Percentiles rank a stretch among this genome's conserved stretches.
These are phyloP conservation scores for Chrysochloris asiatica DNA, from an alignment of 2,113 vertebrate species.

Conservation along the genomic window DNA sequence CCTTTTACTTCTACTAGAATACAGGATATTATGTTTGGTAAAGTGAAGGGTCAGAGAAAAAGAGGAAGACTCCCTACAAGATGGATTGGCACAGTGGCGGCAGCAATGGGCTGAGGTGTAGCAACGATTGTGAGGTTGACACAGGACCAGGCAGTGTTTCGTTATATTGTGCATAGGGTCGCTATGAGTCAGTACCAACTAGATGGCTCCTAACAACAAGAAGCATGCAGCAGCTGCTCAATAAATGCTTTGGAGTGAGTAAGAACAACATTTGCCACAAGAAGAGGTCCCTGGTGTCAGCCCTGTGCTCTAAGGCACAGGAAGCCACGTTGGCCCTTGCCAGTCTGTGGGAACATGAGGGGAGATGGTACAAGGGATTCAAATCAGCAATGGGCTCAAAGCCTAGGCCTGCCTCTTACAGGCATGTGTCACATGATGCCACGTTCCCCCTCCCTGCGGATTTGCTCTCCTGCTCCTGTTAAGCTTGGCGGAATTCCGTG, in stretches of 20 bases:
- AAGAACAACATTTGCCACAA: not conserved
- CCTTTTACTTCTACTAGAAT: not conserved
- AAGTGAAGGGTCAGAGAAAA: too few species aligned
- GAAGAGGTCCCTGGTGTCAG: not conserved
- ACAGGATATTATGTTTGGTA: too few species aligned
- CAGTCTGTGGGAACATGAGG: not conserved
- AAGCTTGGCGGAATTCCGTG: not conserved
- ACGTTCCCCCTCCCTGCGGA: too few species aligned
- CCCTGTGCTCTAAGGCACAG: not conserved
- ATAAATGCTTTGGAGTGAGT: not conserved
- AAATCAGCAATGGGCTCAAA: fast-evolving
- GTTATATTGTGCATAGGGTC: too few species aligned
- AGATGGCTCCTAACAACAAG: too few species aligned
- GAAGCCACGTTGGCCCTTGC: not conserved
- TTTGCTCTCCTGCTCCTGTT: not conserved
- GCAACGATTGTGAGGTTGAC: too few species aligned
- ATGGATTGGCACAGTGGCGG: too few species aligned
- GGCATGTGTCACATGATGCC: not conserved
- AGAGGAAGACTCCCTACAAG: too few species aligned
- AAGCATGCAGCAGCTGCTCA: not conserved
- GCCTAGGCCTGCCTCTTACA: not conserved
- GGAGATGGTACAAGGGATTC: not conserved
- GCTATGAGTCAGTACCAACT: too few species aligned
- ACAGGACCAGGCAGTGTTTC: too few species aligned
- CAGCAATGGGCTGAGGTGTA: too few species aligned